Evolutionary conservation across 2,113 vertebrate genomes (phyloP).

Genomic region (Notothenia coriiceps): DNA sequence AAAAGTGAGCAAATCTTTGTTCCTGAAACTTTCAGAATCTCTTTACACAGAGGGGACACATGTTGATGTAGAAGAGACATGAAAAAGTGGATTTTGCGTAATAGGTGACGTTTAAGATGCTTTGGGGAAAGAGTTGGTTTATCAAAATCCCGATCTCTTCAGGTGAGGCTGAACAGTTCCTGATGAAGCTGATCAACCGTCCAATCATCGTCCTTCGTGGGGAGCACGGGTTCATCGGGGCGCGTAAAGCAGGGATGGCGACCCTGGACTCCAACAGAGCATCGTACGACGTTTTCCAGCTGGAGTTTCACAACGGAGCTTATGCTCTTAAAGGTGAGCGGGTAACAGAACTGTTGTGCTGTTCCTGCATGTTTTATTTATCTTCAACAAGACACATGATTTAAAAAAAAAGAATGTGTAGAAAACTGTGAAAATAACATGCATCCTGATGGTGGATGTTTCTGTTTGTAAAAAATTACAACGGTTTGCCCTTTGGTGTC

Average conservation of each 20-base stretch:
- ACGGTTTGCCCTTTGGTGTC: not conserved
- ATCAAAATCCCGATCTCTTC: not conserved
- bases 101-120: not conserved
- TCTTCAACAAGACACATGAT: too few species aligned
- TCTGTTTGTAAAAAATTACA: not conserved
- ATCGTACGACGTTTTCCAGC: slow-evolving; percentile 94
- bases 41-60: too few species aligned
- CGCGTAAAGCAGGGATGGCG: slow-evolving; percentile 91
- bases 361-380: not conserved
- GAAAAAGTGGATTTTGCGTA: too few species aligned
- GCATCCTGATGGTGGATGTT: not conserved
- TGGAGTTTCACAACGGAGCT: slow-evolving; percentile 91
- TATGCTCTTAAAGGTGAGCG: slow-evolving; percentile 92
- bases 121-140: not conserved
- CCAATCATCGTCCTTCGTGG: slow-evolving; percentile 96
- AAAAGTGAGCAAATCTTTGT: too few species aligned
- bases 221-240: slow-evolving; percentile 97
- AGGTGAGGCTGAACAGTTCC: slow-evolving; percentile 93
- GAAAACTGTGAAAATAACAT: not conserved
- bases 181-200: slow-evolving; percentile 97
- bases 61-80: too few species aligned
- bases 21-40: too few species aligned
- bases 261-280: slow-evolving; percentile 95
- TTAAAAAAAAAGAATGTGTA: not conserved
- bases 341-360: not conserved